phyloP scores from a whole-genome alignment of 2,113 vertebrate species.

The Leucopsar rothschildi region DNA sequence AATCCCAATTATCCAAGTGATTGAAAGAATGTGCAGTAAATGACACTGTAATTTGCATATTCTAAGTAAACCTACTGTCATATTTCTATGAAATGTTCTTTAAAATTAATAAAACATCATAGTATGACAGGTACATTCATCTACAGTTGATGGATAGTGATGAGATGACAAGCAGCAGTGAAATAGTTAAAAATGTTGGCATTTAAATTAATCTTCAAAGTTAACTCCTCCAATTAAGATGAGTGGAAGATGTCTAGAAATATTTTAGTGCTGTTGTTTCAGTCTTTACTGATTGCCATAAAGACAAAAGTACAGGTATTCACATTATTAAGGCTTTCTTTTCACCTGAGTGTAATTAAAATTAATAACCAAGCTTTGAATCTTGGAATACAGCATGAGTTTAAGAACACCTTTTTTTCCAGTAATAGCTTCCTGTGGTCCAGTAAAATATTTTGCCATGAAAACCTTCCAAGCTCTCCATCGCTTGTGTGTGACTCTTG shows the following conservation, averaged over 20 bases:
- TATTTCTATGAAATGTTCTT: neutral
- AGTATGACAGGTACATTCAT: slow-evolving; percentile 9
- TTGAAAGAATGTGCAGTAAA: slow-evolving; percentile 23
- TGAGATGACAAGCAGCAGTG: neutral
- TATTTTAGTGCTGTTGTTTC: slow-evolving; percentile 10
- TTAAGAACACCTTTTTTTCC: neutral
- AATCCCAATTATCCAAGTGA: slow-evolving; percentile 21
- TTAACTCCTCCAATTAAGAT: neutral
- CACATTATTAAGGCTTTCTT: neutral
- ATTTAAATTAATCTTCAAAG: slow-evolving; percentile 42
- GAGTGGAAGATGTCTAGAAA: neutral
- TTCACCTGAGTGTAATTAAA: neutral
- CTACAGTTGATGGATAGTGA: neutral
- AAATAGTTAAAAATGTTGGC: slow-evolving; percentile 43
- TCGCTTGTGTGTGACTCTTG: neutral
- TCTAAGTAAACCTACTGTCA: neutral
- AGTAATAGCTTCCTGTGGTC: neutral
- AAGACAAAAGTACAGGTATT: neutral
- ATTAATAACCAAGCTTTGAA: neutral
- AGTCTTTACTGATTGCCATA: neutral
- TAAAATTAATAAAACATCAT: slow-evolving; percentile 44
- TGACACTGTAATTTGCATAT: slow-evolving; percentile 20
- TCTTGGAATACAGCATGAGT: neutral
- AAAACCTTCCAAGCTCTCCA: neutral
- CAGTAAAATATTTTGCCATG: neutral